phyloP scores from a whole-genome alignment of 2,797 vertebrate species.

The Sitta carolinensis region DNA sequence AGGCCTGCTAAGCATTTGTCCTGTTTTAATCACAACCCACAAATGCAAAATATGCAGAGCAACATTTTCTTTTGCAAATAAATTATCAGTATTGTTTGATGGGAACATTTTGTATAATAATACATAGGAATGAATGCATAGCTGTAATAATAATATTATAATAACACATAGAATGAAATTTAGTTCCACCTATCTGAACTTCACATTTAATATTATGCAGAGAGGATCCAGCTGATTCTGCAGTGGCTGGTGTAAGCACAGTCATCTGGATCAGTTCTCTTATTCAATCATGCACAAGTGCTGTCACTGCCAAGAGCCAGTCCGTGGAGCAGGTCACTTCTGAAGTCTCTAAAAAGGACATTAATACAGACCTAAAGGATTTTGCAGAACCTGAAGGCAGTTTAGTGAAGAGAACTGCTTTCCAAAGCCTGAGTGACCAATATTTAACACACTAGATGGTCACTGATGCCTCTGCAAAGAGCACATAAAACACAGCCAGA shows the following conservation, averaged over 20 bases:
- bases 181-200: not conserved
- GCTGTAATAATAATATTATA: not conserved
- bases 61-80: not conserved
- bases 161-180: not conserved
- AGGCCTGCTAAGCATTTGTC: not conserved
- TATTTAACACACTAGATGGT: not conserved
- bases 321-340: not conserved
- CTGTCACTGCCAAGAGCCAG: not conserved
- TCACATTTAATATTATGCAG: not conserved
- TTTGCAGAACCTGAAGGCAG: not conserved
- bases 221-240: not conserved
- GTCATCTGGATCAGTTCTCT: not conserved
- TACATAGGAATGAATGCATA: not conserved
- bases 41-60: not conserved
- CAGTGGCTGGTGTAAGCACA: not conserved
- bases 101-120: not conserved
- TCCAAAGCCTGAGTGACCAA: not conserved
- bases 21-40: not conserved
- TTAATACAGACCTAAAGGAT: not conserved
- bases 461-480: not conserved
- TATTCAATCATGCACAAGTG: not conserved
- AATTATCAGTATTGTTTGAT: not conserved
- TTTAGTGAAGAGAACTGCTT: not conserved
- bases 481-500: not conserved
- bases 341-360: not conserved